phyloP scores from a whole-genome alignment of 2,888 invertebrate species.

The Scaptomyza tumidula region DNA sequence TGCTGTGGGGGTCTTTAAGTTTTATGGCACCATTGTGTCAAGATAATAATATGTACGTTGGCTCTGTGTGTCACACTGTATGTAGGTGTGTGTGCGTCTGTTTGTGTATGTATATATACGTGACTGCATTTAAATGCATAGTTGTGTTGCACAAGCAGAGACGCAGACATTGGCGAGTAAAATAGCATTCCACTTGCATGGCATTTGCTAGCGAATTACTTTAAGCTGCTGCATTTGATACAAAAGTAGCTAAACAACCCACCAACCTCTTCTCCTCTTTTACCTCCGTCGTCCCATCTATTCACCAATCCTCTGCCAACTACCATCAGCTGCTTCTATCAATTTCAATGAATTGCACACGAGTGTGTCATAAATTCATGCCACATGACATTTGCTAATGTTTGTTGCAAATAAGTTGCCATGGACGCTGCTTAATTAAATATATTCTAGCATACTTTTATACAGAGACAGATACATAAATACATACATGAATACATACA shows the following conservation, averaged over 20 bases:
- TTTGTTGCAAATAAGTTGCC: constrained; percentile 58
- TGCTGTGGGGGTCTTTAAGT: constrained; percentile 79
- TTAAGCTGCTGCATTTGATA: constrained; percentile 76
- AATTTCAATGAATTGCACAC: constrained; percentile 81
- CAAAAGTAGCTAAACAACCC: constrained; percentile 38
- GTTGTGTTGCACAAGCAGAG: constrained; percentile 58
- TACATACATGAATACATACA: background rate
- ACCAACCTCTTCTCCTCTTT: background rate
- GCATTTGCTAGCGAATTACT: constrained; percentile 78
- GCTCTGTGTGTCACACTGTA: constrained; percentile 21
- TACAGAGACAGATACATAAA: constrained; percentile 6
- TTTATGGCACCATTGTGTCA: constrained; percentile 82
- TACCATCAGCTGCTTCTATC: constrained; percentile 68
- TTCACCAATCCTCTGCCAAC: background rate
- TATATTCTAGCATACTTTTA: constrained; percentile 43
- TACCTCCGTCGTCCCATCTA: background rate
- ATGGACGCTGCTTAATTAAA: constrained; percentile 65
- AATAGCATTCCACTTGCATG: constrained; percentile 73
- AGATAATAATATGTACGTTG: constrained; percentile 79
- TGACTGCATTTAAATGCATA: constrained; percentile 81
- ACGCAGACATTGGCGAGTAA: constrained; percentile 53
- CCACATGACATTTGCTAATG: constrained; percentile 76
- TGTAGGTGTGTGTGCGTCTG: constrained; percentile 23
- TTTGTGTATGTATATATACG: constrained; percentile 53
- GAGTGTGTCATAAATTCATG: constrained; percentile 79